Percentiles rank a stretch among this genome's conserved stretches.
phyloP scores from a whole-genome alignment of 2,888 invertebrate genomes.

The Conops quadrifasciatus region DNA sequence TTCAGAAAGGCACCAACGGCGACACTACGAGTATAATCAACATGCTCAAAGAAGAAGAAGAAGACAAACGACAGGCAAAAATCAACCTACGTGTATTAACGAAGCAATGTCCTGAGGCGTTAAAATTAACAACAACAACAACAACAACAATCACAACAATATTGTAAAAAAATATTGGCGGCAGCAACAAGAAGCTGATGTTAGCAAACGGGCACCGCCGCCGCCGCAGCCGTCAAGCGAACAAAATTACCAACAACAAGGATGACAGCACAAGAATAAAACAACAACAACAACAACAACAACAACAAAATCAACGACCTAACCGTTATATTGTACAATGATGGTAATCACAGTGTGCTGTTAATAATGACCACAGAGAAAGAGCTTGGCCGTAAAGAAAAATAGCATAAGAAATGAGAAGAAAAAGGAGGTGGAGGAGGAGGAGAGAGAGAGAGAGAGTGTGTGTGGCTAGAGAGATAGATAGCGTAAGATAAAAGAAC shows the following conservation, averaged over 20 bases:
- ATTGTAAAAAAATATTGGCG: slow-evolving; percentile 8
- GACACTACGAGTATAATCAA: too few species aligned
- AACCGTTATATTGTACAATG: background rate
- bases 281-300: background rate
- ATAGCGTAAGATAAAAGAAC: background rate
- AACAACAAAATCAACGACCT: background rate
- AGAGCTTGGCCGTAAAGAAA: background rate
- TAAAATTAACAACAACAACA: slow-evolving; percentile 44
- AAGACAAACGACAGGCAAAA: slow-evolving; percentile 12
- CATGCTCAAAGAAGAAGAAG: background rate
- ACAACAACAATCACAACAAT: slow-evolving; percentile 36
- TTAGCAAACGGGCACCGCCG: too few species aligned
- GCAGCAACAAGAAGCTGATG: background rate
- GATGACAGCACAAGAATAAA: too few species aligned
- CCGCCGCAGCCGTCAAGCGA: background rate
- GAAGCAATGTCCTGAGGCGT: slow-evolving; percentile 43
- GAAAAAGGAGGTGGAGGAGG: background rate
- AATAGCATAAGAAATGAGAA: background rate
- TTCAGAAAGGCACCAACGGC: too few species aligned
- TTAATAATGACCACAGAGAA: slow-evolving; percentile 5
- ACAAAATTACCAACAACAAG: background rate
- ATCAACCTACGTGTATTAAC: slow-evolving; percentile 30
- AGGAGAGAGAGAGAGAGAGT: background rate
- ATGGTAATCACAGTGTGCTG: slow-evolving; percentile 1
- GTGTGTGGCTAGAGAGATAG: background rate